Evolutionary conservation across 30 jellyfish, hydroid and myxozoan genomes (phyloP).

Genomic region (Cassiopea xamachana): DNA sequence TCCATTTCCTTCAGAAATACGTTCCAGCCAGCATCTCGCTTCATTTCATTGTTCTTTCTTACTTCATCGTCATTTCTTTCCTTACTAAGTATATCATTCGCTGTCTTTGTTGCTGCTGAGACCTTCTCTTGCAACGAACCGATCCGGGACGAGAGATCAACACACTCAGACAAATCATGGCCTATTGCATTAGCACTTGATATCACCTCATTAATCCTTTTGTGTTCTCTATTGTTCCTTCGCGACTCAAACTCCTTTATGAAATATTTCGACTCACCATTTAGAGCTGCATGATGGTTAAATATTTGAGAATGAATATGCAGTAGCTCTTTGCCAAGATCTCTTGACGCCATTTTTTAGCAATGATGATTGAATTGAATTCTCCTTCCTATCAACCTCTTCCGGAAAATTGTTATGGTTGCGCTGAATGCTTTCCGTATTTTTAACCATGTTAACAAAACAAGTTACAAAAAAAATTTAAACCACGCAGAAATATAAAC

Average conservation of each 20-base stretch:
- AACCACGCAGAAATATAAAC: not conserved
- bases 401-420: no score
- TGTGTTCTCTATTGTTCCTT: slow-evolving; percentile 66
- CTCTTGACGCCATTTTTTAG: slow-evolving; percentile 68
- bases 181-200: slow-evolving; percentile 44
- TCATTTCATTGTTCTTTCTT: slow-evolving; percentile 13
- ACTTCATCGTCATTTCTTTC: slow-evolving; percentile 38
- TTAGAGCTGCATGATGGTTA: slow-evolving; percentile 66
- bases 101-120: slow-evolving; percentile 15
- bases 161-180: slow-evolving; percentile 60
- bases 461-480: not conserved
- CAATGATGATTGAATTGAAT: slow-evolving; percentile 7
- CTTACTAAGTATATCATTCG: slow-evolving; percentile 34
- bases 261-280: slow-evolving; percentile 51
- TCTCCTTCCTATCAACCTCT: not conserved
- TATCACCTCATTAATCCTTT: slow-evolving; percentile 44
- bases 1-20: slow-evolving; percentile 61
- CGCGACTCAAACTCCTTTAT: slow-evolving; percentile 67
- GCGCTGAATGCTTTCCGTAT: not conserved
- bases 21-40: slow-evolving; percentile 68
- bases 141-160: slow-evolving; percentile 40
- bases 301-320: slow-evolving; percentile 64
- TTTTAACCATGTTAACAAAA: not conserved
- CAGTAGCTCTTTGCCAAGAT: slow-evolving; percentile 68
- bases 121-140: slow-evolving; percentile 34